Base-by-base conservation (phyloP, 2,113 vertebrate species). In the Oncorhynchus gorbuscha region DNA sequence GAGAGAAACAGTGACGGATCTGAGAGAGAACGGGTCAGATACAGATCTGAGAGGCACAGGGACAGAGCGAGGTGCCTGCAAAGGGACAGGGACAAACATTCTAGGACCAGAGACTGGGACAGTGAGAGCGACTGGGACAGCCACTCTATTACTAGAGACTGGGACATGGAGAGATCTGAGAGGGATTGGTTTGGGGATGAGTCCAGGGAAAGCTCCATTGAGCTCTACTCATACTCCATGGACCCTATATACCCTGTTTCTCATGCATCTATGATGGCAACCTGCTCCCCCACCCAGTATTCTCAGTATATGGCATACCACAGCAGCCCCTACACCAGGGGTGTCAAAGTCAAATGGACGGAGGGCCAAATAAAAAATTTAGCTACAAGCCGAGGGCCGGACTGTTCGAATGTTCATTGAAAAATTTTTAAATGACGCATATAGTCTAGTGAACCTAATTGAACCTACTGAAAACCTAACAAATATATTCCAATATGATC, bases 251-350 rank as follows among this genome's bases (percentile, higher is more conserved):
- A 73, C 76, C 65, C 58, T 22, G 7, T 4, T 45, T 45, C 68
- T 18, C 8, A 35, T 49, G 51, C 18, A 3, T 16, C 72, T 18
- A 1, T 11, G 3, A 79, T 30, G 68, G n/a, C 78, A 64, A 20
- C 67, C 30, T 65, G 79, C 73, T 66, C 1, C 39, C 69, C 51
- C 3, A 20, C 73, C n/a, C 76, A 82, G 20, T 67, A 75, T 66
- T 74, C 72, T 0, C 45, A 76, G 72, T 73, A 77, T 9, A 3
- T 28, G 49, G 3, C 12, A 51, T 16, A 12, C 11, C 49, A 16
- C 24, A 66, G 8, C 3, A 28, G 22, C 22, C n/a, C n/a, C n/a
- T n/a, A n/a, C n/a, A n/a, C n/a, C n/a, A n/a, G n/a, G n/a, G n/a
- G n/a, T n/a, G n/a, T n/a, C n/a, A n/a, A n/a, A n/a, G n/a, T n/a